Base-by-base conservation (phyloP, 2,888 invertebrate species). In the Mystacides longicornis region DNA sequence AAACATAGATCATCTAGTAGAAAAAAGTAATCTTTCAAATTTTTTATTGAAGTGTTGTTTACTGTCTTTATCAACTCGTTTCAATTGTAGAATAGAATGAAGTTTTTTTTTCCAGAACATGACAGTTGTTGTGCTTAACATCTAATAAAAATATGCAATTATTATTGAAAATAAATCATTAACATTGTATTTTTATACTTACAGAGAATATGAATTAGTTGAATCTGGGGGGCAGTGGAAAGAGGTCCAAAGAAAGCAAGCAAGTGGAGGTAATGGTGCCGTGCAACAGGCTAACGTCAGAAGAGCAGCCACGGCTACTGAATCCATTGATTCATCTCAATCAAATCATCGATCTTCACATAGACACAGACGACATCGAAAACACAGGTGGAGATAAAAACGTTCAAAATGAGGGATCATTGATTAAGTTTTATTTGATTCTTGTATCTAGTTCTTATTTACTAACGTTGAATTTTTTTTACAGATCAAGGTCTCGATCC, bases 221-320 rank as follows among this genome's bases (percentile, higher is more conserved):
- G 92, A 93, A 68, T 92, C 92, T 5, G 89, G 89, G 64, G 83
- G 86, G 52, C 93, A 93, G 70, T 93, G 93, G 93, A 85, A 86
- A 64, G 91, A 93, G 73, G 89, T 90, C 46, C 85, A 92, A 69
- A 82, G 85, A 65, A 84, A 87, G 64, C 84, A 85, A 67, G 84
- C 85, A 43, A 78, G 78, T 60, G 74, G 70, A 50, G 74, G 74
- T 51, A 74, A 72, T 74, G 45, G 80, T 78, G 62, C 77, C 52
- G 80, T 82, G 54, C 81, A 88, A 71, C 86, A 88, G 64, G 88
- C 88, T 2, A 85, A 78, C 59, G 87, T 87, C 20, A 84, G 82
- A 64, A 81, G 81, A 59, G 68, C 72, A 66, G 71, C 70, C 68
- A 72, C 52, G 21, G 33, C 70, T 69, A 56, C 51, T 2, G 58